These are phyloP conservation scores for Luscinia luscinia DNA, from an alignment of 2,797 vertebrate species.

Conservation along the genomic window DNA sequence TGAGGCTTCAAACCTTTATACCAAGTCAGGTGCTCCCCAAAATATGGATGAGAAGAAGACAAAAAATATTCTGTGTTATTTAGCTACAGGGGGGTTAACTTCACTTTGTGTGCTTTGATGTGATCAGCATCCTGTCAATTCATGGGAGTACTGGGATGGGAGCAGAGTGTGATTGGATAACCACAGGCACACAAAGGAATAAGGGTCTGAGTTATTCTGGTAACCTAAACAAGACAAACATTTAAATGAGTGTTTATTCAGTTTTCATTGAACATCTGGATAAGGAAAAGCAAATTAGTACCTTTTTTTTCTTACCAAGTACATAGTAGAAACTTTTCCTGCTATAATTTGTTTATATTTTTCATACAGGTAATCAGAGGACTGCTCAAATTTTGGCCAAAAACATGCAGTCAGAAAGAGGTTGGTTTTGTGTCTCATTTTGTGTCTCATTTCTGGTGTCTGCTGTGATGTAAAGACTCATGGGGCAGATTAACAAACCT, in stretches of 20 bases:
- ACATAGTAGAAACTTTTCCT: not conserved
- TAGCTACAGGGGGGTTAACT: not conserved
- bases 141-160: not conserved
- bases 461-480: not conserved
- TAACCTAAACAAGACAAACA: not conserved
- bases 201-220: not conserved
- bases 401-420: constrained; percentile 99
- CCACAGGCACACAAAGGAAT: not conserved
- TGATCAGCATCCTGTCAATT: not conserved
- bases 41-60: not conserved
- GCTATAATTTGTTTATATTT: constrained; percentile 49
- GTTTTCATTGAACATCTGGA: not conserved
- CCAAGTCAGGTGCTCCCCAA: not conserved
- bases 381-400: constrained; percentile 98
- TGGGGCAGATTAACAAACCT: not conserved
- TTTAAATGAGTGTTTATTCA: not conserved
- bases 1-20: not conserved
- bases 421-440: constrained; percentile 74
- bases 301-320: not conserved
- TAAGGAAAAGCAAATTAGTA: not conserved
- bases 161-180: not conserved
- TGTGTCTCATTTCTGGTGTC: not conserved
- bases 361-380: constrained; percentile 92
- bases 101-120: not conserved
- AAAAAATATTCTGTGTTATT: not conserved